A percentile compares a stretch with the other conserved stretches of the same genome.
phyloP scores from a whole-genome alignment of 2,113 vertebrate genomes.

The Damaliscus lunatus region DNA sequence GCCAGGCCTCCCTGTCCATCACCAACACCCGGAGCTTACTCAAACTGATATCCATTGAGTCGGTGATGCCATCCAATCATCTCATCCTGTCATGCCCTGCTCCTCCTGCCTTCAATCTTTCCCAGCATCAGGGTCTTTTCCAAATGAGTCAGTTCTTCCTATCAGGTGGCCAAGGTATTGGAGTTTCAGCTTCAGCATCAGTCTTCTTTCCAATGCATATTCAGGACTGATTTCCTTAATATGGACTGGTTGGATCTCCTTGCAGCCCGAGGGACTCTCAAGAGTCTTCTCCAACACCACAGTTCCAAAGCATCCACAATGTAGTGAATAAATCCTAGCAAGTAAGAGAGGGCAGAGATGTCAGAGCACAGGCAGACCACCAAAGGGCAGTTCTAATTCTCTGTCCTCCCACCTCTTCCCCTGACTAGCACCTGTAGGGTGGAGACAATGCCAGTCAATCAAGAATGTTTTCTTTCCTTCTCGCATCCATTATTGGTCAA shows the following conservation, averaged over 20 bases:
- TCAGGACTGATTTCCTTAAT: not conserved
- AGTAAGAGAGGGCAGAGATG: not conserved
- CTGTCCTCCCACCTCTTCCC: not conserved
- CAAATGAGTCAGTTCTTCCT: not conserved
- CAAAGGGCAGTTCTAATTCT: not conserved
- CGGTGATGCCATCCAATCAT: not conserved
- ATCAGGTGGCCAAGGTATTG: not conserved
- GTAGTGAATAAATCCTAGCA: not conserved
- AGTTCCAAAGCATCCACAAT: not conserved
- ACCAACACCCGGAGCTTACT: not conserved
- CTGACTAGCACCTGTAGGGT: not conserved
- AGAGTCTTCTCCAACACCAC: not conserved
- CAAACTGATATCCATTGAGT: not conserved
- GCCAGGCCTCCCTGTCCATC: not conserved
- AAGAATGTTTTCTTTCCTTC: not conserved
- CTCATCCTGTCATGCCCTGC: not conserved
- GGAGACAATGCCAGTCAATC: not conserved
- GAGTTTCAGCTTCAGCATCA: not conserved
- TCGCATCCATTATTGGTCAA: not conserved
- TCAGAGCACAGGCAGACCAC: not conserved
- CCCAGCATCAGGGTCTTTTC: not conserved
- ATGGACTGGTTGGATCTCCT: not conserved
- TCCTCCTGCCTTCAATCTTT: not conserved
- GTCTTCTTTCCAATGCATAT: not conserved
- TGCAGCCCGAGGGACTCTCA: not conserved